These are phyloP conservation scores for Aelia acuminata DNA, from an alignment of 2,888 invertebrate species.

Conservation along the genomic window DNA sequence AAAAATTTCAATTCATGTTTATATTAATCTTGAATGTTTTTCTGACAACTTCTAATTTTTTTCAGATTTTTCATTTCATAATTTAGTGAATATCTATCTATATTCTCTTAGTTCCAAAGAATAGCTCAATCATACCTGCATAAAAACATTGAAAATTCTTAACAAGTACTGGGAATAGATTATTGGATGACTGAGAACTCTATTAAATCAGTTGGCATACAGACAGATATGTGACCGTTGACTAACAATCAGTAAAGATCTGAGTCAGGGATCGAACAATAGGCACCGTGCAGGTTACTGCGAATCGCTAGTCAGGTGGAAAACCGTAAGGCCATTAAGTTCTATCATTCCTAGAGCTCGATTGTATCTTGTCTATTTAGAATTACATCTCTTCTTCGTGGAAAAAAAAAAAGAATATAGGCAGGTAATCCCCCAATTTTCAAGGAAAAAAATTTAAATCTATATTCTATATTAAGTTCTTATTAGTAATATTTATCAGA, in stretches of 20 bases:
- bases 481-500: no score
- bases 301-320: constrained; percentile 19
- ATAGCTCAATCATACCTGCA: not conserved
- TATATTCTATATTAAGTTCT: no score
- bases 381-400: not conserved
- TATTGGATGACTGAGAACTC: not conserved
- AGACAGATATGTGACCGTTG: not conserved
- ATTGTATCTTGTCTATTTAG: not conserved
- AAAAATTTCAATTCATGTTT: no score
- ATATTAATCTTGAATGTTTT: no score
- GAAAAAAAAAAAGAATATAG: no score
- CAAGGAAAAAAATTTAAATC: no score
- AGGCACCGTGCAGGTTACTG: not conserved
- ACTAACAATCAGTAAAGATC: not conserved
- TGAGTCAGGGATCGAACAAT: not conserved
- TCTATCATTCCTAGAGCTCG: not conserved
- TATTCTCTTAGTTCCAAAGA: no score
- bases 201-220: not conserved
- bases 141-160: not conserved
- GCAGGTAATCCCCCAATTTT: no score
- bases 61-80: no score
- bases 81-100: no score
- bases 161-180: not conserved
- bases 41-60: no score
- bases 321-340: not conserved